These are phyloP conservation scores for Drosophila busckii DNA, from an alignment of 1,140 invertebrate genomes.

Conservation along the genomic window DNA sequence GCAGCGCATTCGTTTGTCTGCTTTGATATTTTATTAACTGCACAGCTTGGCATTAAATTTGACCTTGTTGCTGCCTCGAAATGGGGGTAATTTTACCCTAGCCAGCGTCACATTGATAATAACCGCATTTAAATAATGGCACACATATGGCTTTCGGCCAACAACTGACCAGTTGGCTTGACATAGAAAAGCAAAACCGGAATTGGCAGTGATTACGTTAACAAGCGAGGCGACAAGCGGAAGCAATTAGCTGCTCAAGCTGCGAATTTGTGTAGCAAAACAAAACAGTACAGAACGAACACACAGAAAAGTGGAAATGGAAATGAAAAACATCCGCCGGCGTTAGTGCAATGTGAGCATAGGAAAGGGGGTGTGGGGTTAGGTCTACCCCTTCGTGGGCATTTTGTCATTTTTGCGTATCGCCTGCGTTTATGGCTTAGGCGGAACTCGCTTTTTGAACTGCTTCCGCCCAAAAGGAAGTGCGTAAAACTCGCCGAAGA, in stretches of 20 bases:
- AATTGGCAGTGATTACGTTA: constrained; percentile 50
- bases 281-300: constrained; percentile 45
- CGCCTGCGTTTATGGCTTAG: constrained; percentile 63
- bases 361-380: background rate
- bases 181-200: constrained; percentile 58
- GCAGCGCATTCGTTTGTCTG: background rate
- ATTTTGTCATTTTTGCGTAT: constrained; percentile 55
- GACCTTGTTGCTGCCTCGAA: constrained; percentile 59
- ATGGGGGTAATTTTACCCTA: constrained; percentile 21
- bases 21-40: constrained; percentile 42
- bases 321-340: constrained; percentile 45
- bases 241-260: constrained; percentile 32
- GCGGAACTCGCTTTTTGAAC: constrained; percentile 46
- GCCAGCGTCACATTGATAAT: constrained; percentile 57
- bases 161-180: constrained; percentile 11
- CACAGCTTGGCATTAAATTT: constrained; percentile 67
- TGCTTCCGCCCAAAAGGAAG: constrained; percentile 63
- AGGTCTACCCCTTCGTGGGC: constrained; percentile 47
- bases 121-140: constrained; percentile 35
- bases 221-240: constrained; percentile 37
- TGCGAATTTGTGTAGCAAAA: constrained; percentile 61
- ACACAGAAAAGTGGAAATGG: constrained; percentile 28
- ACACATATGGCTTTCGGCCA: constrained; percentile 31
- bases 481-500: constrained; percentile 40
- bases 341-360: no score